Percentiles rank a stretch among this genome's conserved stretches.
Conservation (phyloP, 2,888 invertebrate species). For the Podabrus alpinus region DNA sequence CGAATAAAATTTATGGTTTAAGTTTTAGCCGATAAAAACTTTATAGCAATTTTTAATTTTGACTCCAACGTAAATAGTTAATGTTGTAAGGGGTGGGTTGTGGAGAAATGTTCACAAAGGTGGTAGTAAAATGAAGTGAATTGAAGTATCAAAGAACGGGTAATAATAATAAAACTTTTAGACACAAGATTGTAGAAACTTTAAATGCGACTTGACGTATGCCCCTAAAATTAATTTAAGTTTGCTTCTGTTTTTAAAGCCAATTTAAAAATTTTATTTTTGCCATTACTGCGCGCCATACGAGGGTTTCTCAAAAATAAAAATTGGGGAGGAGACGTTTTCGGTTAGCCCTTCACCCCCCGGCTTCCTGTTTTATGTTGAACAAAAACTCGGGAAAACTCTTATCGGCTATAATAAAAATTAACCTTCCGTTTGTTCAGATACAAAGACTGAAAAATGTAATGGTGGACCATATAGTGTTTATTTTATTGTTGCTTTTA, state of each 20-base stretch:
- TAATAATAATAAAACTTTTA: slow-evolving; percentile 29
- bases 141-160: slow-evolving; percentile 22
- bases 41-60: background rate
- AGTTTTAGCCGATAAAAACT: background rate
- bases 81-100: background rate
- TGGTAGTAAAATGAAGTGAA: slow-evolving; percentile 26
- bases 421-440: background rate
- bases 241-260: slow-evolving; percentile 12
- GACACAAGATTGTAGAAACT: slow-evolving; percentile 24
- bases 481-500: slow-evolving; percentile 10
- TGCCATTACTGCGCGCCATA: background rate
- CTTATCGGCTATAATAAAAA: background rate
- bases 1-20: background rate
- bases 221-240: slow-evolving; percentile 27
- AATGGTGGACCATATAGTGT: background rate
- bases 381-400: background rate
- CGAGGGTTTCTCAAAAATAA: background rate
- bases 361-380: background rate
- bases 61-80: background rate
- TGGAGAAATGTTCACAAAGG: slow-evolving; percentile 16
- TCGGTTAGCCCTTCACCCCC: background rate
- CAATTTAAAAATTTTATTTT: background rate
- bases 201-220: slow-evolving; percentile 28
- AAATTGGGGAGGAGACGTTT: background rate
- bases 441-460: background rate